Percentiles rank a stretch among this genome's conserved stretches.
Evolutionary conservation across 2,113 vertebrate species (phyloP).

Genomic region (Sebastes fasciatus): DNA sequence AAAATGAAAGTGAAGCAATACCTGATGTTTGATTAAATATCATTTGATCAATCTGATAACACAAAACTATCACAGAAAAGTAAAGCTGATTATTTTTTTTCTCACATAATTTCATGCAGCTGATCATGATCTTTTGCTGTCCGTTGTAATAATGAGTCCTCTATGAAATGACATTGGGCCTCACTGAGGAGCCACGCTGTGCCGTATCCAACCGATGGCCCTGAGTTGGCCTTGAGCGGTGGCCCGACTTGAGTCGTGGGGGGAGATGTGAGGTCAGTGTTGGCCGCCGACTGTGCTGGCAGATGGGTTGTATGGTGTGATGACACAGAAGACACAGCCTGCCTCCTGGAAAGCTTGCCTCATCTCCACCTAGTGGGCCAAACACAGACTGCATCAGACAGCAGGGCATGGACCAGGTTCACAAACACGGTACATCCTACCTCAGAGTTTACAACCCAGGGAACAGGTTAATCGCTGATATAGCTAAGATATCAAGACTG

Average conservation of each 20-base stretch:
- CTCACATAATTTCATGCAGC: neutral
- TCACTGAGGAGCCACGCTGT: neutral
- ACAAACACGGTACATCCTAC: neutral
- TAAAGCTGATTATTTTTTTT: neutral
- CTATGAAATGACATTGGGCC: neutral
- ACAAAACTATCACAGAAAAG: neutral
- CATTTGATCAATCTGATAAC: neutral
- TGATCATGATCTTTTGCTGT: neutral
- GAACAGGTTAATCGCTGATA: too few species aligned
- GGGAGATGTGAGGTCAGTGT: conserved; percentile 25
- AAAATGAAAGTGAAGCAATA: neutral
- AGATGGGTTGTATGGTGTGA: conserved; percentile 81
- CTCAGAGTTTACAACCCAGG: neutral
- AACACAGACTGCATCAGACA: conserved; percentile 41
- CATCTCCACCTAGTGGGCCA: conserved; percentile 83
- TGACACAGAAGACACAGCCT: conserved; percentile 86
- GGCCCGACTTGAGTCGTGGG: neutral
- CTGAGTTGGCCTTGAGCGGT: neutral
- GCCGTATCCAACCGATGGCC: neutral
- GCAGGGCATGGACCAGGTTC: neutral
- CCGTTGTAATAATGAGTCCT: neutral
- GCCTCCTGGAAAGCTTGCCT: conserved; percentile 87
- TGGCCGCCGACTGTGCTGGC: conserved; percentile 9
- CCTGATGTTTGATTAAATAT: neutral
- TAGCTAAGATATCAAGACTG: neutral